Evolutionary conservation across 2,888 invertebrate genomes (phyloP).

Genomic region (Cylindroiulus punctatus): DNA sequence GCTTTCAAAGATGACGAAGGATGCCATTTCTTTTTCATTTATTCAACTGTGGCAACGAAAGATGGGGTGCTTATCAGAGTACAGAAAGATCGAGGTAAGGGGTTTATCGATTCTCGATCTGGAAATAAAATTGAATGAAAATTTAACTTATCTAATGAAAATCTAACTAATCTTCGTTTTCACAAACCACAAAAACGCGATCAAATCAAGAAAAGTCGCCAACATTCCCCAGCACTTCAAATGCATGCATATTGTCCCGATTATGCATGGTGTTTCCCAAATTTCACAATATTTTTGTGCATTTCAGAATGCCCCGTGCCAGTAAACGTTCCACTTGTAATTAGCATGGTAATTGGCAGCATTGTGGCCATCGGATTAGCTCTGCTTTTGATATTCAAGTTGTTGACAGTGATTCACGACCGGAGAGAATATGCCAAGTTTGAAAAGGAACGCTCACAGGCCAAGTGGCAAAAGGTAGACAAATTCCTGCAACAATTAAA

Average conservation of each 20-base stretch:
- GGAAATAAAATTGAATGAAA: too few species aligned
- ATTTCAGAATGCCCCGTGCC: conserved; percentile 71
- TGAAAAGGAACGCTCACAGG: conserved; percentile 96
- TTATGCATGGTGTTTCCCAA: too few species aligned
- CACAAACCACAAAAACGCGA: too few species aligned
- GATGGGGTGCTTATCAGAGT: conserved; percentile 13
- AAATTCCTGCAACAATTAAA: conserved; percentile 13
- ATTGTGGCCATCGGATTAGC: conserved; percentile 95
- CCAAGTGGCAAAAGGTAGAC: conserved; percentile 97
- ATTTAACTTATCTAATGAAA: too few species aligned
- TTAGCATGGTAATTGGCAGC: conserved; percentile 94
- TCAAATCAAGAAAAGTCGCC: too few species aligned
- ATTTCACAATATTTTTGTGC: not conserved
- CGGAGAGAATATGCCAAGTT: conserved; percentile 96
- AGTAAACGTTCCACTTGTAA: conserved; percentile 72
- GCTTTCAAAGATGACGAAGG: conserved; percentile 28
- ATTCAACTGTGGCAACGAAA: not conserved
- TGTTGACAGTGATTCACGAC: conserved; percentile 96
- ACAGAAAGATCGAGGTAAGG: conserved; percentile 8
- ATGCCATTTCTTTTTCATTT: conserved; percentile 45
- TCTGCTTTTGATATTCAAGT: conserved; percentile 93
- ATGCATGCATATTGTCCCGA: too few species aligned
- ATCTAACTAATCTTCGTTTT: too few species aligned
- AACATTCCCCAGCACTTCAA: too few species aligned
- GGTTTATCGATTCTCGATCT: too few species aligned